A percentile compares a stretch with the other conserved stretches of the same genome.
These are phyloP conservation scores for Mesoclemmys tuberculata DNA, from an alignment of 2,113 vertebrate genomes.

Conservation along the genomic window DNA sequence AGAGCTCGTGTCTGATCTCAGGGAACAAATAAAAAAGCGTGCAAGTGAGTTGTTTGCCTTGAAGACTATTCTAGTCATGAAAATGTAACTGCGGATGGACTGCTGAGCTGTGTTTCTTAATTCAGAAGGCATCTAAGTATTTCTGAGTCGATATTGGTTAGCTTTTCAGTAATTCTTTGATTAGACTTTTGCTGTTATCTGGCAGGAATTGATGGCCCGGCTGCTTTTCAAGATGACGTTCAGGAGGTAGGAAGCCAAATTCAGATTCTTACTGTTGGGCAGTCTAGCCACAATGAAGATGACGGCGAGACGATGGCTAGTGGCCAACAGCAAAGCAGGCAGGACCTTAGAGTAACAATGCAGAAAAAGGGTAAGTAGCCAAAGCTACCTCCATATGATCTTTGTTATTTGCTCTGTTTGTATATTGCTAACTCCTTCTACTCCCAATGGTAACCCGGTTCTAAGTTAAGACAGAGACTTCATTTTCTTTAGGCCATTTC, in stretches of 20 bases:
- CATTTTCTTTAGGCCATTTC: neutral
- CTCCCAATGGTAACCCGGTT: neutral
- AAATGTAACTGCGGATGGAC: neutral
- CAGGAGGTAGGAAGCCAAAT: slow-evolving; percentile 84
- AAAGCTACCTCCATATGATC: neutral
- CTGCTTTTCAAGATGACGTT: slow-evolving; percentile 87
- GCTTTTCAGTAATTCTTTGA: neutral
- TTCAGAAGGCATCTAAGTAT: neutral
- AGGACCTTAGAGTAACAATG: slow-evolving; percentile 93
- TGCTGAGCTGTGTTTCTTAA: neutral
- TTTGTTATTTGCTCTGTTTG: neutral
- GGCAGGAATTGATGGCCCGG: slow-evolving; percentile 89
- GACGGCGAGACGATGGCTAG: slow-evolving; percentile 85
- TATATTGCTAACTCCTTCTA: neutral
- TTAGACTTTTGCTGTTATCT: slow-evolving; percentile 55
- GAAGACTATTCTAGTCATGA: neutral
- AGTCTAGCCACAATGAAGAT: slow-evolving; percentile 81
- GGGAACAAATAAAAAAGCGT: neutral
- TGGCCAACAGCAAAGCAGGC: slow-evolving; percentile 85
- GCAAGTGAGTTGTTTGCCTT: neutral
- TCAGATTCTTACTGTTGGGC: slow-evolving; percentile 92
- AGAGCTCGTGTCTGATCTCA: neutral
- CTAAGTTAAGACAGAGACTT: neutral
- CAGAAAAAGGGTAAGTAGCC: slow-evolving; percentile 92
- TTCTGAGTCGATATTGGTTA: neutral